Conservation (phyloP, 1,140 invertebrate genomes). For the Dermatophagoides farinae region DNA sequence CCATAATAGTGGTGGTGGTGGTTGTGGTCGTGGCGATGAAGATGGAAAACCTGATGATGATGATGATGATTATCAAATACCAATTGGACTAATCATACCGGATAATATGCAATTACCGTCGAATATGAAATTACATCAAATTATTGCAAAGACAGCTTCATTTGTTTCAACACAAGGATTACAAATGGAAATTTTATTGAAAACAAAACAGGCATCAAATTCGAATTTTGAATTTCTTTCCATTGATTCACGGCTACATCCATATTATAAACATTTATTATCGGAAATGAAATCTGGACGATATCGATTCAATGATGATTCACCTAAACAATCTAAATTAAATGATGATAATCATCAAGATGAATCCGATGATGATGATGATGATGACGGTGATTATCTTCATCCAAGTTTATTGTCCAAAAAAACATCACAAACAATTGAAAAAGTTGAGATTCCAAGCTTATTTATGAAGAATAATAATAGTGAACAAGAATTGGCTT, state of each 20-base stretch:
- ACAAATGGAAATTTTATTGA: conserved; percentile 96
- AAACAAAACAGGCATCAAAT: conserved; percentile 86
- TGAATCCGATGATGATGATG: conserved; percentile 10
- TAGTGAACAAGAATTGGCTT: conserved; percentile 13
- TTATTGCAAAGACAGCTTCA: conserved; percentile 86
- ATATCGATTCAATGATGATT: conserved; percentile 32
- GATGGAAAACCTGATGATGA: background rate
- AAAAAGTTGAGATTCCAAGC: background rate
- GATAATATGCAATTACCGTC: conserved; percentile 43
- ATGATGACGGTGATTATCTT: conserved; percentile 37
- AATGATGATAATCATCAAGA: conserved; percentile 5
- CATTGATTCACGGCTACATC: conserved; percentile 57
- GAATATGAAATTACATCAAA: conserved; percentile 68
- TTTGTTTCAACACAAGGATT: conserved; percentile 79
- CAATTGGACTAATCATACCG: conserved; percentile 16
- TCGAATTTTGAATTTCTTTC: conserved; percentile 79
- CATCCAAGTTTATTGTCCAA: conserved; percentile 46
- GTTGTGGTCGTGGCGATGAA: too few species aligned
- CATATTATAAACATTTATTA: conserved; percentile 71
- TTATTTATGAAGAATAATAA: conserved; percentile 1
- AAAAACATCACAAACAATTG: conserved; percentile 11
- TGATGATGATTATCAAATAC: conserved; percentile 15
- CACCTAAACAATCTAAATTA: conserved; percentile 8
- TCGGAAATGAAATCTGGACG: conserved; percentile 55
- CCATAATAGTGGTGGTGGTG: background rate